Conservation (phyloP, 2,113 vertebrate genomes). For the Eulacestoma nigropectus region DNA sequence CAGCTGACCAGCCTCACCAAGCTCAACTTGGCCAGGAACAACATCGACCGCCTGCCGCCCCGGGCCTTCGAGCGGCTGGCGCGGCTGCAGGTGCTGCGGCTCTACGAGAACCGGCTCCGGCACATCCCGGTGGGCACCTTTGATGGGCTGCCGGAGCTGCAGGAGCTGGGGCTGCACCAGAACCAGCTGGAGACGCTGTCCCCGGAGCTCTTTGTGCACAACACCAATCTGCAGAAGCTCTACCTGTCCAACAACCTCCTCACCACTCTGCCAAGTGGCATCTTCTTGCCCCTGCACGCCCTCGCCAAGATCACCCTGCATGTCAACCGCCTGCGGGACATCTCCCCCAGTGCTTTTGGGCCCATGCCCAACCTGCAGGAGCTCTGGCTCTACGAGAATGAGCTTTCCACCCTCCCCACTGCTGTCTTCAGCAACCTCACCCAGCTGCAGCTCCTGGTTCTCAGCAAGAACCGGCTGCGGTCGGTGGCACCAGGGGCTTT, state of each 20-base stretch:
- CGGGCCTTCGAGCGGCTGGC: slow-evolving; percentile 76
- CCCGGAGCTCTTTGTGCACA: slow-evolving; percentile 76
- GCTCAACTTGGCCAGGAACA: slow-evolving; percentile 82
- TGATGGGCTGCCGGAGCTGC: slow-evolving; percentile 70
- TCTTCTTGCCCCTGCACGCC: slow-evolving; percentile 78
- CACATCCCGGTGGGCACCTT: slow-evolving; percentile 76
- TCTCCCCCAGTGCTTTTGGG: slow-evolving; percentile 78
- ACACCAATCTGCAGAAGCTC: slow-evolving; percentile 79
- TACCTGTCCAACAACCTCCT: slow-evolving; percentile 86
- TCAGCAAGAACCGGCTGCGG: slow-evolving; percentile 84
- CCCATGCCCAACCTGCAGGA: slow-evolving; percentile 75
- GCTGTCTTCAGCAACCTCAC: slow-evolving; percentile 81
- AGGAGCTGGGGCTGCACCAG: slow-evolving; percentile 83
- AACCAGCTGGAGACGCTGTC: slow-evolving; percentile 80
- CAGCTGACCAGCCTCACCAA: slow-evolving; percentile 73
- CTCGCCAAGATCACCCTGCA: slow-evolving; percentile 84
- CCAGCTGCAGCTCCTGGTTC: slow-evolving; percentile 78
- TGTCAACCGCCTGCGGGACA: slow-evolving; percentile 78
- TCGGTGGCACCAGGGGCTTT: slow-evolving; percentile 75
- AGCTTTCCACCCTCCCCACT: slow-evolving; percentile 73
- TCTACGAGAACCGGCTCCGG: slow-evolving; percentile 80
- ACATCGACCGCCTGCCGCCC: slow-evolving; percentile 68
- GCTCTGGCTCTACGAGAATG: slow-evolving; percentile 91
- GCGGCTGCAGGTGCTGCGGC: slow-evolving; percentile 75
- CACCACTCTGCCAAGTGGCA: slow-evolving; percentile 71